A percentile compares a stretch with the other conserved stretches of the same genome.
phyloP scores from a whole-genome alignment of 1,140 invertebrate species.

The Magallana angulata region DNA sequence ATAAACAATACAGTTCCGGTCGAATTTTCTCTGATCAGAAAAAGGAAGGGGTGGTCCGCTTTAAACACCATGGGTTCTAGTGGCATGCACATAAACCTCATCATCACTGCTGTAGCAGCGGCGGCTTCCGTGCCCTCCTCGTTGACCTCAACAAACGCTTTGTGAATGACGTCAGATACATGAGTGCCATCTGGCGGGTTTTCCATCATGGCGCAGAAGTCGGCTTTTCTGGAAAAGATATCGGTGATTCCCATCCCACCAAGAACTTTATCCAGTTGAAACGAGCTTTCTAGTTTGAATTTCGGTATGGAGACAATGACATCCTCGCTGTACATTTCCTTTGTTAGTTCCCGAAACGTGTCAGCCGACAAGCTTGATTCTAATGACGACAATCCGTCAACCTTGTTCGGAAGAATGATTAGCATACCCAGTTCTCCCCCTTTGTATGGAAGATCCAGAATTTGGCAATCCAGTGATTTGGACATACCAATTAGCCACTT shows the following conservation, averaged over 20 bases:
- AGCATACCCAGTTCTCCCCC: slow-evolving; percentile 84
- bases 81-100: slow-evolving; percentile 41
- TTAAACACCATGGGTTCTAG: slow-evolving; percentile 79
- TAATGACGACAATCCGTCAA: slow-evolving; percentile 78
- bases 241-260: slow-evolving; percentile 82
- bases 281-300: slow-evolving; percentile 84
- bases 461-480: slow-evolving; percentile 85
- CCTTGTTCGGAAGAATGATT: slow-evolving; percentile 85
- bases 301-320: slow-evolving; percentile 82
- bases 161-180: slow-evolving; percentile 73
- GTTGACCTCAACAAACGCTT: slow-evolving; percentile 79
- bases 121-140: slow-evolving; percentile 80
- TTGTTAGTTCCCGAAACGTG: slow-evolving; percentile 75
- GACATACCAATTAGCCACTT: slow-evolving; percentile 71
- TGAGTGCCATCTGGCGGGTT: slow-evolving; percentile 36
- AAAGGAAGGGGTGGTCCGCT: slow-evolving; percentile 88
- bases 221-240: slow-evolving; percentile 83
- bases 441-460: slow-evolving; percentile 87
- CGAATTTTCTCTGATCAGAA: slow-evolving; percentile 85
- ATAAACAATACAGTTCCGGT: slow-evolving; percentile 74
- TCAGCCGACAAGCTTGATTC: slow-evolving; percentile 80
- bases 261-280: slow-evolving; percentile 80
- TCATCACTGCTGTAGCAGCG: slow-evolving; percentile 75
- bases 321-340: slow-evolving; percentile 39
- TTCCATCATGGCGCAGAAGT: slow-evolving; percentile 81